Evolutionary conservation across 2,797 vertebrate genomes (phyloP).

Genomic region (Labroides dimidiatus): DNA sequence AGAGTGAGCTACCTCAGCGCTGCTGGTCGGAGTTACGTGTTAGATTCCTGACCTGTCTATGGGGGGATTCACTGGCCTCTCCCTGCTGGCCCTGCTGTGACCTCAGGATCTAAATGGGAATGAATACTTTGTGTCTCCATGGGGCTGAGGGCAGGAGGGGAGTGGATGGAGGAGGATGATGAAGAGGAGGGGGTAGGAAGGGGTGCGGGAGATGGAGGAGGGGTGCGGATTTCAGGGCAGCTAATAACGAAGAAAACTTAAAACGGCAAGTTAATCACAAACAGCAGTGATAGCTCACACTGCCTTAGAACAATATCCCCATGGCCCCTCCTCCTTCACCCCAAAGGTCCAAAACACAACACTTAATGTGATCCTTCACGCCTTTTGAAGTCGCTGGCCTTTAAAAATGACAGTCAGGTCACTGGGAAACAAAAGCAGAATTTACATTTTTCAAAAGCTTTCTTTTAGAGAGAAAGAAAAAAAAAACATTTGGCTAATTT

Average conservation of each 20-base stretch:
- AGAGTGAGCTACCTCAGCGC: constrained; percentile 73
- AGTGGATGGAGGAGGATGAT: constrained; percentile 30
- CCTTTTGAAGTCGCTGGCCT: constrained; percentile 73
- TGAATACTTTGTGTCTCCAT: constrained; percentile 89
- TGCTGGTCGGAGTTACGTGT: constrained; percentile 78
- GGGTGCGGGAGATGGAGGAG: constrained; percentile 65
- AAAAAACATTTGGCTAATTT: constrained; percentile 37
- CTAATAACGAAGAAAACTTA: constrained; percentile 83
- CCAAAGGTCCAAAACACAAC: constrained; percentile 60
- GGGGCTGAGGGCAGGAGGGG: constrained; percentile 73
- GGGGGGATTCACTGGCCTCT: constrained; percentile 76
- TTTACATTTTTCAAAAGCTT: constrained; percentile 29
- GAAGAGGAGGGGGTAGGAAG: constrained; percentile 48
- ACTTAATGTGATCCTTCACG: constrained; percentile 77
- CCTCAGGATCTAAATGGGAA: constrained; percentile 89
- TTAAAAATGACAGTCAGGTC: constrained; percentile 66
- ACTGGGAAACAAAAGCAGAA: constrained; percentile 34
- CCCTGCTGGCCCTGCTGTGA: constrained; percentile 86
- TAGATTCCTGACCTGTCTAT: constrained; percentile 86
- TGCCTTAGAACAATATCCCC: constrained; percentile 74
- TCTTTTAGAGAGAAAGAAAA: constrained; percentile 18
- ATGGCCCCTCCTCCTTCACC: constrained; percentile 55
- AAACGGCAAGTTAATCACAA: constrained; percentile 87
- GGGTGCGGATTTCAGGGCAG: constrained; percentile 66
- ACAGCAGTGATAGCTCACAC: constrained; percentile 83